These are phyloP conservation scores for Drosophila nigricruria DNA, from an alignment of 2,888 invertebrate genomes.

Conservation along the genomic window DNA sequence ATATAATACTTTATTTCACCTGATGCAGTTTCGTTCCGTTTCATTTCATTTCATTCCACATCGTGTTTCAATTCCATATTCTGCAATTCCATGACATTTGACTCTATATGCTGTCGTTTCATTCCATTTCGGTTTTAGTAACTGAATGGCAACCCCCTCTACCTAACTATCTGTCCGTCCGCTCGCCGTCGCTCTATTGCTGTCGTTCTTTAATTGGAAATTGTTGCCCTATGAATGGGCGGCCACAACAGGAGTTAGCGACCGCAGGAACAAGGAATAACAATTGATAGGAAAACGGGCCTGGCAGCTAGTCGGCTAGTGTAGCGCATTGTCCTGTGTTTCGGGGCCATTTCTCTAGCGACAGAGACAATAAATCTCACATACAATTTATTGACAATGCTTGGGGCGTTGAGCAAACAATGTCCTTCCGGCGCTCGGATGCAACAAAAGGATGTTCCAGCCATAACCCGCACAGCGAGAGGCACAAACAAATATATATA, in stretches of 20 bases:
- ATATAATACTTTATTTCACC: no score
- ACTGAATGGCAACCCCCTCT: not conserved
- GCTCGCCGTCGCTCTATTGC: not conserved
- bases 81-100: not conserved
- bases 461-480: constrained; percentile 6
- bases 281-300: constrained; percentile 14
- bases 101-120: not conserved
- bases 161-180: not conserved
- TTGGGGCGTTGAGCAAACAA: constrained; percentile 73
- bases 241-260: constrained; percentile 17
- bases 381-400: constrained; percentile 81
- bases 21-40: not conserved
- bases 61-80: not conserved
- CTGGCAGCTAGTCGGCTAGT: constrained; percentile 17
- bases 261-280: constrained; percentile 15
- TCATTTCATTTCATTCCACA: no score
- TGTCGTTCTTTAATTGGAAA: constrained; percentile 44
- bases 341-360: constrained; percentile 57
- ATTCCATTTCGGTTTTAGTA: constrained; percentile 1
- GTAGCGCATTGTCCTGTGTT: constrained; percentile 42
- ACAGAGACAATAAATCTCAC: constrained; percentile 73
- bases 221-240: constrained; percentile 41
- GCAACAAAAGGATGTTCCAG: constrained; percentile 61
- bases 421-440: constrained; percentile 66
- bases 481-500: not conserved